Evolutionary conservation across 1,140 invertebrate genomes (phyloP), one percentile per base, ranked within the genome.

Genomic region (Rhynchophorus ferrugineus): DNA sequence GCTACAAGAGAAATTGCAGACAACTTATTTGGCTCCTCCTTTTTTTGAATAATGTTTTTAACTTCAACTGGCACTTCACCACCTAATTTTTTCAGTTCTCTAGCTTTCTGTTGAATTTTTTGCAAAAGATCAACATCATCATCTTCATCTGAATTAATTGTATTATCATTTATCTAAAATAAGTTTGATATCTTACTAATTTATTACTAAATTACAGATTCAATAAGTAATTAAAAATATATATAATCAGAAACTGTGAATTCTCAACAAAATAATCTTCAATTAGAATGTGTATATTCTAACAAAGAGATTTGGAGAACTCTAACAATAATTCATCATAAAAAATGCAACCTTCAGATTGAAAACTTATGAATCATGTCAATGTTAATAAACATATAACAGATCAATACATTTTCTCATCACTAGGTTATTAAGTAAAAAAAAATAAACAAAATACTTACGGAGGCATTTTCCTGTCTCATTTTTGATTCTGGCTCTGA

Each of bases 1-100:
- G 77, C 75, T n/a, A 80, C 73, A 21, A 80, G 61, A 1, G 77
- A 76, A 44, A 77, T 69, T n/a, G 65, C 64, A 7, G 58, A 56
- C 16, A 59, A 2, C 42, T 14, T 2, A 48, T 39, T 51, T 29
- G 21, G 21, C 13, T n/a, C 21, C 11, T 34, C 39, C 8, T 46
- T 57, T 38, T 56, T 8, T 20, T 59, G 21, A 9, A 56, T 50
- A 6, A 59, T 54, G 8, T 44, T 19, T 46, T 48, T 53, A 3
- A 56, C 44, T 8, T 34, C 46, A 14, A 34, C 13, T n/a, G 57
- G 57, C 3, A 58, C 34, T 14, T 54, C 49, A 13, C 57, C 57
- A 24, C 70, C 68, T n/a, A 73, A 56, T 44, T 70, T 62, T 62
- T 71, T 70, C 20, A 74, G 49, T 46, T 70, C 59, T 59, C 65